Evolutionary conservation across 2,797 vertebrate genomes (phyloP), one percentile per base, ranked within the genome.

Genomic region (Toxotes lorentzi): DNA sequence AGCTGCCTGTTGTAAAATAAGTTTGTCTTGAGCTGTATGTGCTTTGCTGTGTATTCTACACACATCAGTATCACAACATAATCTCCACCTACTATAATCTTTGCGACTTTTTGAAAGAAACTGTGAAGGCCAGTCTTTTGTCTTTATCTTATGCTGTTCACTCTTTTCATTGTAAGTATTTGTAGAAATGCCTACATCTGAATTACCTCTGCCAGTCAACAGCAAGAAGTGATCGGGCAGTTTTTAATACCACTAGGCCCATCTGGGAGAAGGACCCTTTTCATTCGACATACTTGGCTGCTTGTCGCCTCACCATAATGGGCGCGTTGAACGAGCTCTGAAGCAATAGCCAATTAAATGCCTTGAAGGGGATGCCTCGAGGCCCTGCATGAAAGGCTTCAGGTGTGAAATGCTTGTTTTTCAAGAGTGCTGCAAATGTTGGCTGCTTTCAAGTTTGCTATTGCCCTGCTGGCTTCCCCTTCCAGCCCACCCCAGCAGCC

Each of bases 301-400:
- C 95, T 94, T 91, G 93, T 97, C 94, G 94, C 95, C 96, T 95
- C 94, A 91, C 92, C 95, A 97, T 97, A 99, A 99, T 98, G 96
- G 97, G 95, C 95, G 95, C 94, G 92, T 88, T 97, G 96, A 97
- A 97, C 96, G 92, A 96, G 95, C 96, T 96, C 95, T 95, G 96
- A 96, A 96, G 97, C 97, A 97, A 98, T 98, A 97, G 97, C 97
- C 97, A 99, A 98, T 99, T 99, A 99, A 99, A 98, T 96, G 96
- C 96, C 97, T 97, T 98, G 96, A 98, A 99, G 97, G 97, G 97
- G 96, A 95, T 96, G 95, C 97, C 97, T 96, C 96, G 96, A 95
- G 96, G 96, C 95, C 95, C 95, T 82, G 94, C 96, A 90, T 97
- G 97, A 96, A 98, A 97, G 96, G 97, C 96, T 99, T 99, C 98